These are phyloP conservation scores for Bugula neritina DNA, from an alignment of 2,888 invertebrate genomes.

Conservation along the genomic window DNA sequence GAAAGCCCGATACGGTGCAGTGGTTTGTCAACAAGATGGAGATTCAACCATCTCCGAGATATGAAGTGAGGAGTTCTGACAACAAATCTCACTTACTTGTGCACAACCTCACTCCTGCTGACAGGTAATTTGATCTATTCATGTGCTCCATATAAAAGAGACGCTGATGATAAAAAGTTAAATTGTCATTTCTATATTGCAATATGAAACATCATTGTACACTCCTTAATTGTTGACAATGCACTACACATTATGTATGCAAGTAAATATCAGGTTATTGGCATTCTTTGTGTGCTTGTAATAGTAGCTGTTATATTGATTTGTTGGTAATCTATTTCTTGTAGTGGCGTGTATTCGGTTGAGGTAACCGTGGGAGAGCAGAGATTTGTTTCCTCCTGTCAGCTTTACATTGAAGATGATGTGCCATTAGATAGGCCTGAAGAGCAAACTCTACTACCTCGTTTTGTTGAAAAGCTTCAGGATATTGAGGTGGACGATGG, in stretches of 20 bases:
- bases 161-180: too few species aligned
- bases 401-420: conserved; percentile 6
- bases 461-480: conserved; percentile 40
- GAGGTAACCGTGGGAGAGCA: neutral
- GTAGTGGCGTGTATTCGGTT: conserved; percentile 6
- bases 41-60: conserved; percentile 48
- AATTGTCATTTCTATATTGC: too few species aligned
- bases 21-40: conserved; percentile 56
- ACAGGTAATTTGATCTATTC: conserved; percentile 57
- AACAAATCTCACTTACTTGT: conserved; percentile 45
- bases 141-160: too few species aligned
- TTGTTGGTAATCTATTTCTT: too few species aligned
- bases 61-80: conserved; percentile 43
- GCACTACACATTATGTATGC: neutral
- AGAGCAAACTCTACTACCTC: conserved; percentile 35
- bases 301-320: neutral
- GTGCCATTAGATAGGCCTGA: conserved; percentile 11
- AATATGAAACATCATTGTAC: too few species aligned
- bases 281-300: neutral
- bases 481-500: conserved; percentile 43
- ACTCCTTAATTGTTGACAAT: neutral
- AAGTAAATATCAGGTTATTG: neutral
- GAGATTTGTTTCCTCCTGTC: conserved; percentile 1
- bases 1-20: conserved; percentile 29
- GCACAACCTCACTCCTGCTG: conserved; percentile 65